Conservation (phyloP, 2,888 invertebrate species). For the Cheilosia pagana region DNA sequence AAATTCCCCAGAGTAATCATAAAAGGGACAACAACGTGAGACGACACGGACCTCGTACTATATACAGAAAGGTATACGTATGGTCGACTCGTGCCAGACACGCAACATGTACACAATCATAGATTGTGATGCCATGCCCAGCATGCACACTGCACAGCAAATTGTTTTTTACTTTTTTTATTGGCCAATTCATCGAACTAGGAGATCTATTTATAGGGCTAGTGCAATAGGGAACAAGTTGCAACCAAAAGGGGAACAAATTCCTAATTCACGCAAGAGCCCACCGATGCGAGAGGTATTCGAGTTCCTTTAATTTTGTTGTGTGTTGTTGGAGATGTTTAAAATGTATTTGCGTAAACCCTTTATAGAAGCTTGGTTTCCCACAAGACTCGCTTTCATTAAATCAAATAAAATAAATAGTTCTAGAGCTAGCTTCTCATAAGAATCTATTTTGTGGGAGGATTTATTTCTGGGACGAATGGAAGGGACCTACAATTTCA, state of each 20-base stretch:
- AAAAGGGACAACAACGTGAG: slow-evolving; percentile 62
- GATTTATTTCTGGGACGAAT: no score
- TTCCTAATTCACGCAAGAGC: slow-evolving; percentile 54
- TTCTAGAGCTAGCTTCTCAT: no score
- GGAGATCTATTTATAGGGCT: slow-evolving; percentile 68
- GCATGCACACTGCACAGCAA: slow-evolving; percentile 25
- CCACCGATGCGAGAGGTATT: slow-evolving; percentile 25
- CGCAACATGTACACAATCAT: slow-evolving; percentile 51
- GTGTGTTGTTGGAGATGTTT: neutral
- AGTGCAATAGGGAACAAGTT: slow-evolving; percentile 56
- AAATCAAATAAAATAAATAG: no score
- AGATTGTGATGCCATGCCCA: slow-evolving; percentile 42
- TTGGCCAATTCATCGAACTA: slow-evolving; percentile 61
- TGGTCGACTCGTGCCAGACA: slow-evolving; percentile 71
- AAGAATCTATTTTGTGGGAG: no score
- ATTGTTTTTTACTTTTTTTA: neutral
- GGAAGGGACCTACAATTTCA: no score
- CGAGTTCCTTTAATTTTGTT: slow-evolving; percentile 43
- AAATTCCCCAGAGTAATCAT: slow-evolving; percentile 71
- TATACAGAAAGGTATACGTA: no score
- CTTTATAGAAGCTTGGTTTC: no score
- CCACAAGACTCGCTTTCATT: no score
- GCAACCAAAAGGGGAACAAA: slow-evolving; percentile 21
- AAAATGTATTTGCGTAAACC: no score
- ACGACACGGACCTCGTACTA: slow-evolving; percentile 34